These are phyloP conservation scores for Scaptomyza flava DNA, from an alignment of 2,888 invertebrate species.

Conservation along the genomic window DNA sequence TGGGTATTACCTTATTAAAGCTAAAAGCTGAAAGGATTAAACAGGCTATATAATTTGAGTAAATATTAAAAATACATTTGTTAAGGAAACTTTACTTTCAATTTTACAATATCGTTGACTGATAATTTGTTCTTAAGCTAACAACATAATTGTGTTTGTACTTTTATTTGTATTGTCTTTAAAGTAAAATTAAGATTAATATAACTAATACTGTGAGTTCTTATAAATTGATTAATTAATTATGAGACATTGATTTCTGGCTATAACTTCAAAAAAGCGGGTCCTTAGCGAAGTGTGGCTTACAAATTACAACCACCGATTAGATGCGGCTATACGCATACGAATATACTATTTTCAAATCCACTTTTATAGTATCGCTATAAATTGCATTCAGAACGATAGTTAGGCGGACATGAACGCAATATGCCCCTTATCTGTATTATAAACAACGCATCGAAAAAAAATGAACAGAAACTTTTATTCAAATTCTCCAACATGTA, in stretches of 20 bases:
- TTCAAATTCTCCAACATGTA: constrained; percentile 34
- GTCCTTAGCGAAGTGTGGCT: neutral
- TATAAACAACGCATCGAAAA: neutral
- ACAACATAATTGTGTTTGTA: too few species aligned
- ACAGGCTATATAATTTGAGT: too few species aligned
- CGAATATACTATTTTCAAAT: neutral
- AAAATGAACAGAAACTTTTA: constrained; percentile 9
- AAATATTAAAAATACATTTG: too few species aligned
- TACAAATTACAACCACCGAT: neutral
- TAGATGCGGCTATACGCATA: neutral
- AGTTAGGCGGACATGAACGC: too few species aligned
- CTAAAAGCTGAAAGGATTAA: too few species aligned
- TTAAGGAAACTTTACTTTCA: too few species aligned
- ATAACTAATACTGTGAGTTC: neutral
- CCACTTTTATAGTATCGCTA: neutral
- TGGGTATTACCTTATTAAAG: too few species aligned
- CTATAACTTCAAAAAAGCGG: neutral
- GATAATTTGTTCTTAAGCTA: too few species aligned
- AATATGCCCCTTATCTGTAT: neutral
- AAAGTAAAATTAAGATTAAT: neutral
- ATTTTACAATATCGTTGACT: too few species aligned
- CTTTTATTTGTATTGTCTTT: neutral
- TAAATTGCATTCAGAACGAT: neutral
- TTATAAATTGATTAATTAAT: neutral
- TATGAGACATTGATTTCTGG: neutral